Base-by-base conservation (phyloP, 1,140 invertebrate genomes). In the fruit fly (Drosophila melanogaster) region DNA sequence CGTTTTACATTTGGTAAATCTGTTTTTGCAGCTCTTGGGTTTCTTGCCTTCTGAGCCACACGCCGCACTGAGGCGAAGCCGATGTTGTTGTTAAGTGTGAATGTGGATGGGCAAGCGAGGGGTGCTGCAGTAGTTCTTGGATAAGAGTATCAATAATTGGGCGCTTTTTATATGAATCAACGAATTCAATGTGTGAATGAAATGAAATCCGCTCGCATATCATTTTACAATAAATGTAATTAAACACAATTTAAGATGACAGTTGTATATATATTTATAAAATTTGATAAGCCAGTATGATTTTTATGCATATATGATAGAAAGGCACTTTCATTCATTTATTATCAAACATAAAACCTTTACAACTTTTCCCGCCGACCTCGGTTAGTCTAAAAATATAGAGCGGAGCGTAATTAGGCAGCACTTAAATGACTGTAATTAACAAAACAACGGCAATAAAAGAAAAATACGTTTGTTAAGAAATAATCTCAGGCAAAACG, bases 371-470 rank as follows among this genome's bases (percentile, higher is more conserved):
- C 0, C 5, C 8, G 0, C 61, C 3, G n/a, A 60, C 75, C 71
- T 46, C 53, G 70, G 5, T 17, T 3, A 35, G n/a, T 37, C 14
- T 26, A 43, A 64, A 67, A 64, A 79, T 76, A 79, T 83, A 83
- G 83, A 83, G 83, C 75, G 70, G 24, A 75, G 61, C 66, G 79
- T 79, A 87, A 86, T 87, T 83, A 86, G 75, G 75, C 75, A 86
- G 70, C 71, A 65, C 62, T 77, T 73, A 79, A 87, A 70, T 73
- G 79, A 69, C 77, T 43, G 84, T 76, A 87, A 87, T 66, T 86
- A 87, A 79, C 83, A 71, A 81, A 86, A 69, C 62, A 72, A 40
- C 54, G 67, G 49, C 30, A 77, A 62, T 60, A 81, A 86, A 76
- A 61, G 26, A 58, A 64, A 62, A 76, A 66, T 54, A 57, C 14